Evolutionary conservation across 2,113 vertebrate genomes (phyloP).

Genomic region (Coptodon rendalli): DNA sequence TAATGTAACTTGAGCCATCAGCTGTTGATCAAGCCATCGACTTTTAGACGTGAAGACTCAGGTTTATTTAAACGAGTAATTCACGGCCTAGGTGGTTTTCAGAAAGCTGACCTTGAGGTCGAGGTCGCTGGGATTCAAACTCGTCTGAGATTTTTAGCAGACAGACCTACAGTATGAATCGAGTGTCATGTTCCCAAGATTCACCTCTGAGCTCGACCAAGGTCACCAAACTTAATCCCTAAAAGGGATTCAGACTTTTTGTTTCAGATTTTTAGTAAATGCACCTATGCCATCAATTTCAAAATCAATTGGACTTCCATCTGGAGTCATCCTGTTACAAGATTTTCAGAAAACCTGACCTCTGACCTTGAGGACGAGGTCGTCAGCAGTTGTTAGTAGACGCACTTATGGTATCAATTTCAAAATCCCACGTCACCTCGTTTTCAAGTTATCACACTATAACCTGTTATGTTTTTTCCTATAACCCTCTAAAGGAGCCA

Average conservation of each 20-base stretch:
- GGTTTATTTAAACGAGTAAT: neutral
- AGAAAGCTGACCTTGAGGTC: neutral
- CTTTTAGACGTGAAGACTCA: neutral
- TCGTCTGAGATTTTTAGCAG: fast-evolving
- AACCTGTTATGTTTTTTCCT: neutral
- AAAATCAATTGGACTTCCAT: neutral
- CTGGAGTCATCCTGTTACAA: neutral
- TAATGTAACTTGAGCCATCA: neutral
- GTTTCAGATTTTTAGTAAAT: fast-evolving
- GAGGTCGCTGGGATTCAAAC: neutral
- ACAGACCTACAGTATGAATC: fast-evolving
- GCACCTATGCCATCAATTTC: neutral
- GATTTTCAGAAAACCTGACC: neutral
- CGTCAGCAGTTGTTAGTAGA: neutral
- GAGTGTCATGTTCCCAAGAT: neutral
- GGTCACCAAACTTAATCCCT: fast-evolving
- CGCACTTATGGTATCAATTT: neutral
- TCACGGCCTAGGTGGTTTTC: neutral
- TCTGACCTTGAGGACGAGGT: neutral
- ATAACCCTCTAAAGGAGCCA: neutral
- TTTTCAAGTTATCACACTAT: neutral
- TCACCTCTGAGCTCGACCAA: neutral
- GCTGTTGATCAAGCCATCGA: neutral
- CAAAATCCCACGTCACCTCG: neutral
- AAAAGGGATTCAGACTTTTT: neutral